phyloP scores from a whole-genome alignment of 1,140 invertebrate species.

The Aphaenogaster rudis region DNA sequence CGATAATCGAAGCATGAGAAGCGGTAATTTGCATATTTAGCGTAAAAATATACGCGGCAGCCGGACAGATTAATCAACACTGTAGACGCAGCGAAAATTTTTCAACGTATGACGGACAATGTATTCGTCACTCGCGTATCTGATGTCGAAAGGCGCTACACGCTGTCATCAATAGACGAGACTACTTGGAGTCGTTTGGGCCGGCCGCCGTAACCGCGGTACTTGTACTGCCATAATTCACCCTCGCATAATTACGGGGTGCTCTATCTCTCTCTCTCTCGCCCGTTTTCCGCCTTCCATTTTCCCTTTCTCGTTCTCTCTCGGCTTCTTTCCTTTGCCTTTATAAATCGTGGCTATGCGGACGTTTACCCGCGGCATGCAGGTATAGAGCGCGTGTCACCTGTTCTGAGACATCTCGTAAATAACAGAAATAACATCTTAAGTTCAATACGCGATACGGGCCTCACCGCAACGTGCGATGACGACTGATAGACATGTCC shows the following conservation, averaged over 20 bases:
- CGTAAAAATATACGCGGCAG: slow-evolving; percentile 12
- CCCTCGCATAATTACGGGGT: slow-evolving; percentile 81
- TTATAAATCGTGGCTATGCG: slow-evolving; percentile 68
- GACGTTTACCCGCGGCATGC: slow-evolving; percentile 70
- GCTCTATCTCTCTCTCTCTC: slow-evolving; percentile 17
- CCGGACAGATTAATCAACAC: slow-evolving; percentile 39
- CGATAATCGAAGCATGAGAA: slow-evolving; percentile 34
- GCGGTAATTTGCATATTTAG: slow-evolving; percentile 39
- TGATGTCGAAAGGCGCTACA: slow-evolving; percentile 56
- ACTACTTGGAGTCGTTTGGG: slow-evolving; percentile 30
- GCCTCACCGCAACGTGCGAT: slow-evolving; percentile 11
- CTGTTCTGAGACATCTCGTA: slow-evolving; percentile 79
- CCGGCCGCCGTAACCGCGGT: slow-evolving; percentile 70
- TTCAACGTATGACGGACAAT: slow-evolving; percentile 38
- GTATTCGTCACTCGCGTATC: slow-evolving; percentile 51
- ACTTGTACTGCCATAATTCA: slow-evolving; percentile 80
- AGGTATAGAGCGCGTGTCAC: slow-evolving; percentile 79
- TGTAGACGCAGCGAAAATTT: slow-evolving; percentile 5
- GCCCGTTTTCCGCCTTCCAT: neutral
- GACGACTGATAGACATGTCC: neutral
- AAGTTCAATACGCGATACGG: slow-evolving; percentile 66
- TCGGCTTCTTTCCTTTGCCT: slow-evolving; percentile 13
- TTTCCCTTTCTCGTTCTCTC: slow-evolving; percentile 23
- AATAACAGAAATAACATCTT: slow-evolving; percentile 81
- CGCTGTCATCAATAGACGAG: slow-evolving; percentile 66